Evolutionary conservation across 2,888 invertebrate genomes (phyloP).

Genomic region (Limnephilus marmoratus): DNA sequence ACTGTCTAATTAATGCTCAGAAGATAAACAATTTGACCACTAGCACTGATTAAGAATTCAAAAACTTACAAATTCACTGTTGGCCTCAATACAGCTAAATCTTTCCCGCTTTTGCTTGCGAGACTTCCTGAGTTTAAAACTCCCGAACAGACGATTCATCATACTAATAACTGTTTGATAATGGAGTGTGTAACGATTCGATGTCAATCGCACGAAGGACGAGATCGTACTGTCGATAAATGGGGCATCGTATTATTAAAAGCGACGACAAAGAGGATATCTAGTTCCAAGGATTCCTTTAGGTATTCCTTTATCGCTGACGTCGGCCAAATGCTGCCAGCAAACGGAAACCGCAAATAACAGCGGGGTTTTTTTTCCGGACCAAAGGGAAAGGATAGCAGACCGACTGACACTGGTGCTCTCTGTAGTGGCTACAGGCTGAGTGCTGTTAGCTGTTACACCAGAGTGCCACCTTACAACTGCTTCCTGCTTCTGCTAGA

Average conservation of each 20-base stretch:
- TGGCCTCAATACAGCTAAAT: constrained; percentile 55
- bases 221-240: constrained; percentile 17
- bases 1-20: background rate
- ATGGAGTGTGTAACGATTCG: background rate
- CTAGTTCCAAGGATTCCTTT: constrained; percentile 29
- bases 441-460: background rate
- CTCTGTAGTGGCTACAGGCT: background rate
- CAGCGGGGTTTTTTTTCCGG: constrained; percentile 40
- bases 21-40: background rate
- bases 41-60: background rate
- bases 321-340: constrained; percentile 47
- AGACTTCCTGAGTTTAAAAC: constrained; percentile 51
- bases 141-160: constrained; percentile 58
- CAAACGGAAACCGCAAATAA: constrained; percentile 52
- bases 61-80: constrained; percentile 10
- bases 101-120: constrained; percentile 41
- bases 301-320: constrained; percentile 44
- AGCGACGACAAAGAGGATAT: constrained; percentile 35
- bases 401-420: background rate
- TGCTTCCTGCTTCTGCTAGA: constrained; percentile 22
- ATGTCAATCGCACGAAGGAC: constrained; percentile 26
- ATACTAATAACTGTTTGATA: constrained; percentile 16
- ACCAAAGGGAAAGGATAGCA: background rate
- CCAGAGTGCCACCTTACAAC: constrained; percentile 26
- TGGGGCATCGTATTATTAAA: background rate